These are phyloP conservation scores for Volucella inanis DNA, from an alignment of 2,888 invertebrate species.

Conservation along the genomic window DNA sequence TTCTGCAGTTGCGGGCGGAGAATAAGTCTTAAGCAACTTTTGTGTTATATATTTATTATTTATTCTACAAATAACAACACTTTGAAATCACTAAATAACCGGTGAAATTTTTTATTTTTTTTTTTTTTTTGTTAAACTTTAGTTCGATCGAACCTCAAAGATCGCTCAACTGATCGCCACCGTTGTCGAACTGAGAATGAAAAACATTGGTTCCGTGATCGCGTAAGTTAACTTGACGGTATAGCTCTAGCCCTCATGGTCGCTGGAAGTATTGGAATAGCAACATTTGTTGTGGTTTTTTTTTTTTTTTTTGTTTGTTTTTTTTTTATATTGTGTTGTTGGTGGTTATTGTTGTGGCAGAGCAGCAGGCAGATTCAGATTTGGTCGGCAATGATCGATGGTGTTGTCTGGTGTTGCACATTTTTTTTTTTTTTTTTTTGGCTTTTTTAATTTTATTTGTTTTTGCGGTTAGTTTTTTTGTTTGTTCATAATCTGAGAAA, in stretches of 20 bases:
- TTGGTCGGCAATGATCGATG: conserved; percentile 26
- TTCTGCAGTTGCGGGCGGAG: conserved; percentile 2
- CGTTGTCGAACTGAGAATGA: conserved; percentile 66
- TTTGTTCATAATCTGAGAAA: conserved; percentile 33
- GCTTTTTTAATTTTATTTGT: conserved; percentile 11
- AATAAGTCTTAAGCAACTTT: conserved; percentile 17
- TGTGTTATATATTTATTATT: conserved; percentile 9
- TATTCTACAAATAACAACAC: conserved; percentile 19
- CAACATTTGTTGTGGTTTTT: conserved; percentile 49
- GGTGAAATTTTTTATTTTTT: too few relatives aligned
- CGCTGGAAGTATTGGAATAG: conserved; percentile 68
- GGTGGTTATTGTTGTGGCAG: conserved; percentile 16
- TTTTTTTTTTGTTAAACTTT: conserved; percentile 5
- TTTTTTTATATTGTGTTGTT: conserved; percentile 19
- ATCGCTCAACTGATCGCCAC: conserved; percentile 61
- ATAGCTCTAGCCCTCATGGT: conserved; percentile 45
- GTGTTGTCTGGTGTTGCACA: conserved; percentile 10
- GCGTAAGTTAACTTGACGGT: conserved; percentile 62
- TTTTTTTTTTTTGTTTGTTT: conserved; percentile 20
- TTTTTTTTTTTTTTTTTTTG: conserved; percentile 11
- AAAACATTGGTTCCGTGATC: conserved; percentile 54
- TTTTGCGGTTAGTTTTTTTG: not conserved
- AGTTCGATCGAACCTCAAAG: not conserved
- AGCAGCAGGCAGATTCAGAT: conserved; percentile 7
- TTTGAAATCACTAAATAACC: conserved; percentile 39